Conservation (phyloP, 2,888 invertebrate species). For the Bimastos eiseni region DNA sequence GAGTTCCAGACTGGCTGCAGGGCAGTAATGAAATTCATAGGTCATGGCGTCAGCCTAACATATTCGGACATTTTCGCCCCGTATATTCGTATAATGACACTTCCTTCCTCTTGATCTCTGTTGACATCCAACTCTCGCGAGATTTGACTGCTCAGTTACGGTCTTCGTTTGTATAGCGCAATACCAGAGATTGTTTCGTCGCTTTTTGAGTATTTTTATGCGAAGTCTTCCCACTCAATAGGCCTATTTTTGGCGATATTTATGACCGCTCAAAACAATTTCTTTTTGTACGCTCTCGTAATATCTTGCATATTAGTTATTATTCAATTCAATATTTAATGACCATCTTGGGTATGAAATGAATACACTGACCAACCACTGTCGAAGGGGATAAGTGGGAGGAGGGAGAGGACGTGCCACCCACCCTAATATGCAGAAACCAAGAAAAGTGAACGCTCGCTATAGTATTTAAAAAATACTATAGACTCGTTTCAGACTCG, state of each 20-base stretch:
- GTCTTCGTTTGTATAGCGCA: background rate
- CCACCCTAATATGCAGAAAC: background rate
- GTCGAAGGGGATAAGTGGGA: background rate
- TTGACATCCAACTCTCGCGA: background rate
- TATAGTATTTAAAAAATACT: no score
- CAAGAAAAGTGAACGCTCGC: background rate
- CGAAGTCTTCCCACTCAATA: no score
- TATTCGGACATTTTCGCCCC: conserved; percentile 5
- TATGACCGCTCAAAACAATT: background rate
- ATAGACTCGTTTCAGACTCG: no score
- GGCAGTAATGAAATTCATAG: background rate
- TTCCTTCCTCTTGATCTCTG: background rate
- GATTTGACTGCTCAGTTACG: background rate
- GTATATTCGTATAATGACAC: background rate
- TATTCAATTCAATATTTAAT: background rate
- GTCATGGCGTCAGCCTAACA: background rate
- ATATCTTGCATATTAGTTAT: background rate
- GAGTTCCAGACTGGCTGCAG: background rate
- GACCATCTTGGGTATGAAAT: background rate
- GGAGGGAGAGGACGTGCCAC: background rate
- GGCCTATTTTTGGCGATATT: no score
- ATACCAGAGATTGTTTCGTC: background rate
- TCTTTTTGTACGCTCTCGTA: background rate
- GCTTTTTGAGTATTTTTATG: background rate
- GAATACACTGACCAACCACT: background rate